Percentiles rank a stretch among this genome's conserved stretches.
Conservation (phyloP, 2,113 vertebrate genomes). For the Gulo gulo region DNA sequence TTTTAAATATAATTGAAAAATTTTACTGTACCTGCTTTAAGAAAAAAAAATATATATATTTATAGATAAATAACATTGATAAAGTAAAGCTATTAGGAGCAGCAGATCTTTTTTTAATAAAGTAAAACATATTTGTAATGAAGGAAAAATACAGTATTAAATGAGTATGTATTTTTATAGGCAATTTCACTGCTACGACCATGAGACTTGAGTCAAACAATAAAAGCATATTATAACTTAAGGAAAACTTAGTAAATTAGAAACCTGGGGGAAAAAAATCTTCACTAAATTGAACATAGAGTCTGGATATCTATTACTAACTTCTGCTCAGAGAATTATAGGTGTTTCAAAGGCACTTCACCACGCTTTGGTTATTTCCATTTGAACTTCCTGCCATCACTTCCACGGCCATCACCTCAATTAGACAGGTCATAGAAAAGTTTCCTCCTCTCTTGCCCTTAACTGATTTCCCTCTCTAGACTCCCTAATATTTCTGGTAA, state of each 20-base stretch:
- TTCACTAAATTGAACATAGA: neutral
- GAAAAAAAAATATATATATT: neutral
- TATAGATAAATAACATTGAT: neutral
- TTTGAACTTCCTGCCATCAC: neutral
- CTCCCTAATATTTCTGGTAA: neutral
- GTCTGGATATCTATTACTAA: neutral
- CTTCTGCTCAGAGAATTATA: neutral
- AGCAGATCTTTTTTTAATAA: neutral
- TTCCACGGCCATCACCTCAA: neutral
- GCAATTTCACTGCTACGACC: neutral
- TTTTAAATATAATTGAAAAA: conserved; percentile 27
- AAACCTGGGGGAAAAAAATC: neutral
- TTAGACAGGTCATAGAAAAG: neutral
- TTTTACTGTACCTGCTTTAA: neutral
- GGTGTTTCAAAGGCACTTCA: neutral
- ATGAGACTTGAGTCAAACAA: conserved; percentile 8
- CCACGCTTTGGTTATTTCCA: neutral
- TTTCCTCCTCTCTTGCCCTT: neutral
- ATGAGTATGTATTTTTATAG: neutral
- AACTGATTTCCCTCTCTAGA: neutral
- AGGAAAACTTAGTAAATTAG: neutral
- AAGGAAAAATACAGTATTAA: neutral
- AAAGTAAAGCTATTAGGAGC: neutral
- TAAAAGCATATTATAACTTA: neutral
- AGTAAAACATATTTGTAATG: neutral